These are phyloP conservation scores for Hemicentrotus pulcherrimus DNA, from an alignment of 35 echinoderm and acorn worm species.

Conservation along the genomic window DNA sequence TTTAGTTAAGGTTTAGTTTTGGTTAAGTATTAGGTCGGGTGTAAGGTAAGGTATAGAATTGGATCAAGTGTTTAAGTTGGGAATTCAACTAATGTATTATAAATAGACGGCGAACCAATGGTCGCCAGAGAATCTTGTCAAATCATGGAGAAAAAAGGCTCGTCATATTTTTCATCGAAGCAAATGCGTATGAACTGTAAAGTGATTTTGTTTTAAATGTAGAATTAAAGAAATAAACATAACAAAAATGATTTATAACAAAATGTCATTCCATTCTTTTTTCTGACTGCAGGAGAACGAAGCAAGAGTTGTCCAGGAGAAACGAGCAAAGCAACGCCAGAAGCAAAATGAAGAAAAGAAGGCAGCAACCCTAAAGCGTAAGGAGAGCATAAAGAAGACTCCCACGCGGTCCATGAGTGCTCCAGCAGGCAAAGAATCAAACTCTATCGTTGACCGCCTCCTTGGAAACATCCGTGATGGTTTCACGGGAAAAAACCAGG, in stretches of 20 bases:
- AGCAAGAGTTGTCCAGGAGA: constrained; percentile 74
- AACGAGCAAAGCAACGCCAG: constrained; percentile 68
- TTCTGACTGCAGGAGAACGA: constrained; percentile 84
- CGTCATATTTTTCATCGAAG: no score
- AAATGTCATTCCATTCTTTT: not conserved
- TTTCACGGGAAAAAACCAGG: constrained; percentile 59
- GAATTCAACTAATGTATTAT: no score
- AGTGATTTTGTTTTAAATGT: no score
- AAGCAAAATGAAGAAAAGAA: constrained; percentile 85
- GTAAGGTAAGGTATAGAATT: no score
- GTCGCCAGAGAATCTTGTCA: no score
- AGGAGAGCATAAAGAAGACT: constrained; percentile 53
- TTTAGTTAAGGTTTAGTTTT: not conserved
- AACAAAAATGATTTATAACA: not conserved
- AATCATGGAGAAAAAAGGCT: no score
- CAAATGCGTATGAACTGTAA: no score
- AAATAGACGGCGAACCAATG: no score
- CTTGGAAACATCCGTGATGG: constrained; percentile 80
- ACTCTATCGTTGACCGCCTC: constrained; percentile 73
- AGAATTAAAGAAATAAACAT: not conserved
- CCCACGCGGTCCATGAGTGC: constrained; percentile 30
- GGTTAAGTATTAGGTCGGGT: no score
- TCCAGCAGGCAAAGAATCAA: constrained; percentile 57
- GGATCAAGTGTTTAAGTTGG: no score
- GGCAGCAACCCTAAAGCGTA: constrained; percentile 49